Evolutionary conservation across 2,797 vertebrate genomes (phyloP).

Genomic region (Megalops cyprinoides): DNA sequence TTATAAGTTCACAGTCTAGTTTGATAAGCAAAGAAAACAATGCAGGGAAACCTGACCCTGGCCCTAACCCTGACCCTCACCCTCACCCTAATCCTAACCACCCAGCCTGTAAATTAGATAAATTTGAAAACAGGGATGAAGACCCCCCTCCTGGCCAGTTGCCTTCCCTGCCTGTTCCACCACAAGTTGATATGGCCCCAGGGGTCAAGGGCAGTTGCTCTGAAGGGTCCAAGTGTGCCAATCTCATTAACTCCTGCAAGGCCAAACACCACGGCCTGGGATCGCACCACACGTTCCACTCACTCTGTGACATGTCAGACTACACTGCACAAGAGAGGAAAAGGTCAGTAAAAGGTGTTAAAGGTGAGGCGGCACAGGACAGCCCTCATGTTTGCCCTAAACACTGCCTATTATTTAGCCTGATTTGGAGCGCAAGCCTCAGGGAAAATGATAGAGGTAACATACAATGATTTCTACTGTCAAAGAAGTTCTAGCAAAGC

Average conservation of each 20-base stretch:
- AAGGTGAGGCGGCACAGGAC: background rate
- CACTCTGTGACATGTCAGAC: background rate
- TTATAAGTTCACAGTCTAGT: background rate
- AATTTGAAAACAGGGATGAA: no score
- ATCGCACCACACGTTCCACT: constrained; percentile 13
- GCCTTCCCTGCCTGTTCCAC: background rate
- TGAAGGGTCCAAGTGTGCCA: background rate
- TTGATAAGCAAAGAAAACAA: background rate
- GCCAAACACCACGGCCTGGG: constrained; percentile 6
- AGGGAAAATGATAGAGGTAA: no score
- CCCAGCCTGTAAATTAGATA: no score
- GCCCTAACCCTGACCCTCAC: no score
- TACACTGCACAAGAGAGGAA: background rate
- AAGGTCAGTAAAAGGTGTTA: background rate
- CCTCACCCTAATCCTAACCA: no score
- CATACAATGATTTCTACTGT: no score
- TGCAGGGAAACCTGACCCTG: no score
- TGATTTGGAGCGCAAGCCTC: background rate
- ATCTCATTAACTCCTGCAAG: background rate
- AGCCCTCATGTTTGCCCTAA: background rate
- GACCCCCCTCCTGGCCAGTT: background rate
- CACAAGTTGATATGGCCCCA: background rate
- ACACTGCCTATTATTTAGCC: background rate
- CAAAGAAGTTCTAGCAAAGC: no score
- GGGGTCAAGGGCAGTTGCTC: background rate